Evolutionary conservation across 2,113 vertebrate genomes (phyloP).

Genomic region (Asarcornis scutulata): DNA sequence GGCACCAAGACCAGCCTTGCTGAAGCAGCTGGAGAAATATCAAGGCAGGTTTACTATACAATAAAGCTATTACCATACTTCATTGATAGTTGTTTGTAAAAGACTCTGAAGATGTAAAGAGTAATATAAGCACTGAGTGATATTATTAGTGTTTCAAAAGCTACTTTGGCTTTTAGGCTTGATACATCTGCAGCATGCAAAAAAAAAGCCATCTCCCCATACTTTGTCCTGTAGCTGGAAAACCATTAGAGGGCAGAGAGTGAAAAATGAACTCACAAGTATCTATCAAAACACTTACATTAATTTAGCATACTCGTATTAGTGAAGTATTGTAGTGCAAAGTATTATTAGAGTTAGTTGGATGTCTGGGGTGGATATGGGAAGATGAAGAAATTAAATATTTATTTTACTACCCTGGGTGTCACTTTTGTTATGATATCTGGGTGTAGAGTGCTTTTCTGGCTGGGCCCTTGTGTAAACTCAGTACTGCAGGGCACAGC

Average conservation of each 20-base stretch:
- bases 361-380: constrained; percentile 26
- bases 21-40: background rate
- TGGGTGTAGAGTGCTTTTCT: constrained; percentile 52
- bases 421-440: constrained; percentile 59
- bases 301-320: background rate
- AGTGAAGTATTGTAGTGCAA: background rate
- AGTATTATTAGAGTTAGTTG: constrained; percentile 50
- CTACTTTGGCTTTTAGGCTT: constrained; percentile 24
- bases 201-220: background rate
- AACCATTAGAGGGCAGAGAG: background rate
- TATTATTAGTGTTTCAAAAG: constrained; percentile 53
- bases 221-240: background rate
- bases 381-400: constrained; percentile 47
- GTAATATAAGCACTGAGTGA: constrained; percentile 46
- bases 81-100: background rate
- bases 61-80: background rate
- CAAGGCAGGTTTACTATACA: background rate
- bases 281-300: constrained; percentile 39
- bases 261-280: background rate
- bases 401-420: constrained; percentile 47
- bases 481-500: background rate
- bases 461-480: constrained; percentile 34
- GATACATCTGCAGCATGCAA: background rate
- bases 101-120: constrained; percentile 6
- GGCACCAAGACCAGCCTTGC: background rate